Percentiles rank a stretch among this genome's conserved stretches.
These are phyloP conservation scores for Drosophila repleta DNA, from an alignment of 1,140 invertebrate species.

Conservation along the genomic window DNA sequence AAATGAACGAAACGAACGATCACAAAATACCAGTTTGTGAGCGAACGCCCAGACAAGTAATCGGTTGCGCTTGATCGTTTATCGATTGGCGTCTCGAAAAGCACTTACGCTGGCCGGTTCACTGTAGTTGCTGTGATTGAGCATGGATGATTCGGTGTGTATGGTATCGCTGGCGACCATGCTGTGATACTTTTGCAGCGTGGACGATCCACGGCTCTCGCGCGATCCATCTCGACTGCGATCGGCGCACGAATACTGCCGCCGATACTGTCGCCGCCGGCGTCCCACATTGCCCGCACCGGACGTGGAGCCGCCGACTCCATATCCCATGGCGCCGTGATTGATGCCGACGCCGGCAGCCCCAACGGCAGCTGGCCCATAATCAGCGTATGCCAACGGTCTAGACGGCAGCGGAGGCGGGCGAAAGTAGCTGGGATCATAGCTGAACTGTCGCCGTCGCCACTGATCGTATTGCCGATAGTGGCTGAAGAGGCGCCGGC, in stretches of 20 bases:
- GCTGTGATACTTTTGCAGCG: constrained; percentile 68
- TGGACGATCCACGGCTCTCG: constrained; percentile 76
- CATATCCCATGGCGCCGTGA: constrained; percentile 29
- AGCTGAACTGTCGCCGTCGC: constrained; percentile 81
- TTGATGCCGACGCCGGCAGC: constrained; percentile 47
- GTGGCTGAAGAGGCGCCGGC: constrained; percentile 78
- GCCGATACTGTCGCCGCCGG: constrained; percentile 74
- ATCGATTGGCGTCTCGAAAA: constrained; percentile 19
- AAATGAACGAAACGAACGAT: constrained; percentile 15
- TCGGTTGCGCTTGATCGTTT: constrained; percentile 15
- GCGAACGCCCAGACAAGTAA: constrained; percentile 14
- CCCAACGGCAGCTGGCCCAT: constrained; percentile 49
- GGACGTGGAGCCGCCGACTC: constrained; percentile 15
- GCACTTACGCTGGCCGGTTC: constrained; percentile 80
- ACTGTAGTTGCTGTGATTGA: constrained; percentile 76
- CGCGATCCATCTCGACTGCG: constrained; percentile 78
- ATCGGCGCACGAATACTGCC: constrained; percentile 80
- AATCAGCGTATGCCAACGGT: constrained; percentile 72
- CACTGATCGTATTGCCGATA: constrained; percentile 83
- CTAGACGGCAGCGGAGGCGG: constrained; percentile 72
- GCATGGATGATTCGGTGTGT: constrained; percentile 73
- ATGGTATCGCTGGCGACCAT: constrained; percentile 78
- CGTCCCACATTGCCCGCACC: constrained; percentile 59
- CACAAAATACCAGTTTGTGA: constrained; percentile 2
- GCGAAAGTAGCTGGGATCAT: constrained; percentile 83